Conservation (phyloP, 2,888 invertebrate genomes). For the Cephus spinipes region DNA sequence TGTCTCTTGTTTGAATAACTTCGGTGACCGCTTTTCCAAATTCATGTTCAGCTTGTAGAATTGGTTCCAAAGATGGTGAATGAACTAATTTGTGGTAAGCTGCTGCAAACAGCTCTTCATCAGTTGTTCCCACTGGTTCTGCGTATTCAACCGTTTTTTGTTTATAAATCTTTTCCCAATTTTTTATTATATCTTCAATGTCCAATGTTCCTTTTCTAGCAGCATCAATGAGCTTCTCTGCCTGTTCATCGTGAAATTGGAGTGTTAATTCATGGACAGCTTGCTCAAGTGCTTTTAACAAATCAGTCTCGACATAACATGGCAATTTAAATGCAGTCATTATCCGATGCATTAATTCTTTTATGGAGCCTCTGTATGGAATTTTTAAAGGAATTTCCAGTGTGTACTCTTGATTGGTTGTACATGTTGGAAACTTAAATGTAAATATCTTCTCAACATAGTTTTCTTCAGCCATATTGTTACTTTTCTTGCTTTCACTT, state of each 20-base stretch:
- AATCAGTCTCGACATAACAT: constrained; percentile 75
- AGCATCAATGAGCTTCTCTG: constrained; percentile 73
- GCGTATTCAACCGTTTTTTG: constrained; percentile 87
- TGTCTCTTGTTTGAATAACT: constrained; percentile 79
- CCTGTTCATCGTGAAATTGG: constrained; percentile 75
- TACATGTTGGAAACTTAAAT: constrained; percentile 73
- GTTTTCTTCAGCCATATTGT: constrained; percentile 48
- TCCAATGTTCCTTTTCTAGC: constrained; percentile 75
- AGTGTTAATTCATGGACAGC: constrained; percentile 78
- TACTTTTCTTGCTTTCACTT: neutral
- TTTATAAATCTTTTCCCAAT: constrained; percentile 84
- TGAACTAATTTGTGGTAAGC: constrained; percentile 87
- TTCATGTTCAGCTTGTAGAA: constrained; percentile 88
- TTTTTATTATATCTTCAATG: constrained; percentile 80
- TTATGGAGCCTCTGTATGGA: constrained; percentile 71
- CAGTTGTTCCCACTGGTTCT: constrained; percentile 83
- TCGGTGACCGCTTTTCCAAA: constrained; percentile 85
- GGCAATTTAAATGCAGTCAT: constrained; percentile 78
- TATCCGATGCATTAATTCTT: constrained; percentile 76
- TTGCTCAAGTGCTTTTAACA: constrained; percentile 71
- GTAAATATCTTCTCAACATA: constrained; percentile 56
- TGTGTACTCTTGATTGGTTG: constrained; percentile 69
- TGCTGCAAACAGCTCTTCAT: constrained; percentile 87
- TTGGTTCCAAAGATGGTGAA: constrained; percentile 87
- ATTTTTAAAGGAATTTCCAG: constrained; percentile 74